A percentile compares a stretch with the other conserved stretches of the same genome.
Evolutionary conservation across 2,888 invertebrate species (phyloP).

Genomic region (Rotaria sp.): DNA sequence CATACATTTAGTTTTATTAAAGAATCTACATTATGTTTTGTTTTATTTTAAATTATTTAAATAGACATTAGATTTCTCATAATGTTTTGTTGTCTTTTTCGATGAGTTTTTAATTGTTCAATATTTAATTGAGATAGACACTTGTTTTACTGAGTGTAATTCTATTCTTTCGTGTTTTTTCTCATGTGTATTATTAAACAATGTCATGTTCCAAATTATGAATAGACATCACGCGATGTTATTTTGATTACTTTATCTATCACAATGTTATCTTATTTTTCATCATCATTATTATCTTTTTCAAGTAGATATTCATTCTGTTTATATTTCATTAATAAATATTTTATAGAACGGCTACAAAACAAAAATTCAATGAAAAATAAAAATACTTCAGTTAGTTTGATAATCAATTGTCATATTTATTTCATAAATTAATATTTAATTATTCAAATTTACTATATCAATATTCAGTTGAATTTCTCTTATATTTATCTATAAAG

Average conservation of each 20-base stretch:
- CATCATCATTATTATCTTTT: no score
- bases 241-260: neutral
- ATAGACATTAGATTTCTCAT: neutral
- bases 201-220: neutral
- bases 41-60: neutral
- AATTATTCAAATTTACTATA: no score
- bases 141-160: neutral
- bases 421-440: no score
- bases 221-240: neutral
- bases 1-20: no score
- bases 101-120: neutral
- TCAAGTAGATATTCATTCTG: neutral
- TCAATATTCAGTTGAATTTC: no score
- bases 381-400: no score
- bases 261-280: neutral
- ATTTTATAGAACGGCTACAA: neutral
- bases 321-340: neutral
- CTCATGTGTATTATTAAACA: neutral
- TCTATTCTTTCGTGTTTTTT: neutral
- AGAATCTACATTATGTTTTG: neutral
- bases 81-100: neutral
- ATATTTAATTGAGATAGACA: neutral
- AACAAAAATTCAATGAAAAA: no score
- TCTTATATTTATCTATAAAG: no score
- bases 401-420: no score